Evolutionary conservation across 2,113 vertebrate genomes (phyloP), one percentile per base, ranked within the genome.

Genomic region (Trichechus manatus): DNA sequence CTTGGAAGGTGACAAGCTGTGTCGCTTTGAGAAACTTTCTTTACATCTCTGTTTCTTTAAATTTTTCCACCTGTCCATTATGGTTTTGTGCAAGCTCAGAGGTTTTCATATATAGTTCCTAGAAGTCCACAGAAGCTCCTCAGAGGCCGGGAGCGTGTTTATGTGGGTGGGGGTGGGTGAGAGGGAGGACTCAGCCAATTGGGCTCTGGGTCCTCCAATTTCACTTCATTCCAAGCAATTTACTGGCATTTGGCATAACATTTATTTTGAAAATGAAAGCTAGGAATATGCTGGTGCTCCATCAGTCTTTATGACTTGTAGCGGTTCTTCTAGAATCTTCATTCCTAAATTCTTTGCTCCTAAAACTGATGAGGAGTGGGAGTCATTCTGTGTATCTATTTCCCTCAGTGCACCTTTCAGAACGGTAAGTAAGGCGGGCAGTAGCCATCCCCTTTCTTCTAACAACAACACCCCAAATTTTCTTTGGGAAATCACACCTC

Each of bases 191-290:
- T 79, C 27, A 68, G 80, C 39, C 33, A 89, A 70, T 1, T 6
- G 14, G 9, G 36, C 6, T 70, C 77, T 66, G 63, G 19, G 20
- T 77, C 56, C 39, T 68, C 11, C 19, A 86, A 68, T 31, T 74
- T 39, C 29, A n/a, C 17, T 36, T 89, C 53, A 91, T 66, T 29
- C 72, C 63, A 88, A 86, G 59, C 17, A 56, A 68, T 56, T 70
- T 80, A 80, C 8, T 61, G 27, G 86, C 75, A 59, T 68, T 61
- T 81, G 72, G 44, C 31, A 53, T 25, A 88, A 74, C 33, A 68
- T n/a, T 87, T 75, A 33, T 78, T 88, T 86, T 44, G 70, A 93
- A 97, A 95, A 39, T 85, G 14, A 81, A 96, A 92, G 47, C 44
- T 64, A 63, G 82, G 80, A 75, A 11, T 4, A 93, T 74, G 39